These are phyloP conservation scores for Nycticryphes semicollaris DNA, from an alignment of 2,113 vertebrate genomes.

Conservation along the genomic window DNA sequence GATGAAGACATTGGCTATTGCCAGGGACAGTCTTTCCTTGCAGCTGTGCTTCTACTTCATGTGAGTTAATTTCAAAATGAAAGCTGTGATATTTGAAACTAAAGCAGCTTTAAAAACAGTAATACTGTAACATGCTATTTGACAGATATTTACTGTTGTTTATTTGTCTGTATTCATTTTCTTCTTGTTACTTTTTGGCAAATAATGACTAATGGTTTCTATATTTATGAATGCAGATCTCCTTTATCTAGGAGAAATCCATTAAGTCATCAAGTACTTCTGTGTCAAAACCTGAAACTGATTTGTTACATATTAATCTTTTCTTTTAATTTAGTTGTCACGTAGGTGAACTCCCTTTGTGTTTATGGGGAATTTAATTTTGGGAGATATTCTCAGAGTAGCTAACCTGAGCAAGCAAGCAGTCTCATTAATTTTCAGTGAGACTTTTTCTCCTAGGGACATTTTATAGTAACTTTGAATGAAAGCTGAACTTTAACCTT, in stretches of 20 bases:
- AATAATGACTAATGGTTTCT: slow-evolving; percentile 3
- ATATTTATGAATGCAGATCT: not conserved
- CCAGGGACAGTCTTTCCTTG: slow-evolving; percentile 97
- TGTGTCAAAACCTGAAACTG: not conserved
- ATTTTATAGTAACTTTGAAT: not conserved
- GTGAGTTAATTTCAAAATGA: slow-evolving; percentile 81
- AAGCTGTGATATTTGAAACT: not conserved
- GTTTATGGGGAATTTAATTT: not conserved
- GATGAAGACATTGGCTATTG: slow-evolving; percentile 99
- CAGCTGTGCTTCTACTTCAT: slow-evolving; percentile 93
- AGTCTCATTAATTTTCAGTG: not conserved
- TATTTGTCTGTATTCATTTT: slow-evolving; percentile 35
- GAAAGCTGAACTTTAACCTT: not conserved
- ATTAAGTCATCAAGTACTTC: not conserved
- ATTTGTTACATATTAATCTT: not conserved
- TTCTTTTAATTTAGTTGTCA: not conserved
- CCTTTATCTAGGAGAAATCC: not conserved
- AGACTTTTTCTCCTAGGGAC: not conserved
- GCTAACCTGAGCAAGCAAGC: not conserved
- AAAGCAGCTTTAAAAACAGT: not conserved
- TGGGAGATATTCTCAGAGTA: not conserved
- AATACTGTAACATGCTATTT: not conserved
- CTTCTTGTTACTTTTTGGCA: not conserved
- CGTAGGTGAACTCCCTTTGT: not conserved
- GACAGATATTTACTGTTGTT: slow-evolving; percentile 9